Evolutionary conservation across 2,888 invertebrate genomes (phyloP).

Genomic region (Xylota sylvarum): DNA sequence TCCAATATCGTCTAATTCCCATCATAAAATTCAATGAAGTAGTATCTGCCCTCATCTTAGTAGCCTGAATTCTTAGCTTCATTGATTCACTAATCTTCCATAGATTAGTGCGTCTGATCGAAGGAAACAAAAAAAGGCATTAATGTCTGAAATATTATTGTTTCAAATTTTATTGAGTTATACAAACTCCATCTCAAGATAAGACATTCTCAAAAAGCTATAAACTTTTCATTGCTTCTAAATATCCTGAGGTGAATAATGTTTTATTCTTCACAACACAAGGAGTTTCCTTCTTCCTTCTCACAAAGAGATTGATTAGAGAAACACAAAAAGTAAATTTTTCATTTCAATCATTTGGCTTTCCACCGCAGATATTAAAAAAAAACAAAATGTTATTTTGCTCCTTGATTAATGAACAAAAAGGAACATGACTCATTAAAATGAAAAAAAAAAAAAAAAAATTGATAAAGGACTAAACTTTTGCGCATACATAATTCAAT

Average conservation of each 20-base stretch:
- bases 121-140: too few relatives aligned
- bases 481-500: not conserved
- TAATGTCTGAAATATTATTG: too few relatives aligned
- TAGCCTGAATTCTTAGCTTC: too few relatives aligned
- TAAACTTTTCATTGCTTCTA: not conserved
- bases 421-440: slow-evolving; percentile 1
- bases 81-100: too few relatives aligned
- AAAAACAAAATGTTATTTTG: not conserved
- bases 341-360: not conserved
- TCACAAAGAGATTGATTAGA: not conserved
- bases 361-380: not conserved
- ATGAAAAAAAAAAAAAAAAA: slow-evolving; percentile 4
- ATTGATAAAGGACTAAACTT: slow-evolving; percentile 1
- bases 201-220: not conserved
- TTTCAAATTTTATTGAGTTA: too few relatives aligned
- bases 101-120: too few relatives aligned
- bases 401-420: not conserved
- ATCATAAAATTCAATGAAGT: too few relatives aligned
- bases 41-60: too few relatives aligned
- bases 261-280: too few relatives aligned
- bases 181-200: too few relatives aligned
- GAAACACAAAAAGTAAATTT: not conserved
- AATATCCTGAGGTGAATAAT: not conserved
- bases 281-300: not conserved
- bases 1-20: too few relatives aligned